Percentiles rank a stretch among this genome's conserved stretches.
Conservation (phyloP, 2,113 vertebrate species). For the Gopherus evgoodei region DNA sequence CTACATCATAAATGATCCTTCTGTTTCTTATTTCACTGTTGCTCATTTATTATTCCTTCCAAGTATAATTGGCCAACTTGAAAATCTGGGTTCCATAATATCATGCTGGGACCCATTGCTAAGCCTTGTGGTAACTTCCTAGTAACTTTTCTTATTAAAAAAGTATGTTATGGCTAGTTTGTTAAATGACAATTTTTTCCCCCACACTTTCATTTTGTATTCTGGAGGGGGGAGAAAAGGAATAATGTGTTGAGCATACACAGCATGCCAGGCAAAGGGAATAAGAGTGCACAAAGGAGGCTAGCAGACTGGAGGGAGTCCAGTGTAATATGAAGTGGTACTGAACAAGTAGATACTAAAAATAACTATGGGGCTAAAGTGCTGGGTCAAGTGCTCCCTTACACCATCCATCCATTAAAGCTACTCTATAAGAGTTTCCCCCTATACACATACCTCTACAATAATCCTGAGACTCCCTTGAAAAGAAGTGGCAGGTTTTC, state of each 20-base stretch:
- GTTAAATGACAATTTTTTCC: not conserved
- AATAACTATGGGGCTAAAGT: fast-evolving
- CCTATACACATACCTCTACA: not conserved
- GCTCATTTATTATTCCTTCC: conserved; percentile 18
- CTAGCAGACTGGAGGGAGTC: fast-evolving
- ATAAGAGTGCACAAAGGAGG: not conserved
- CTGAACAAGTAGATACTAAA: not conserved
- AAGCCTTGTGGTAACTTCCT: not conserved
- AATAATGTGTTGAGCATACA: not conserved
- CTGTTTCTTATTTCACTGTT: not conserved
- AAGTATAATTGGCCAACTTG: not conserved
- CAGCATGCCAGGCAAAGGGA: fast-evolving
- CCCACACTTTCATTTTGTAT: not conserved
- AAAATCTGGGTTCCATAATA: not conserved
- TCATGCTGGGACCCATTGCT: fast-evolving
- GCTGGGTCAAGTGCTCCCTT: not conserved
- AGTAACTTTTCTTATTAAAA: not conserved
- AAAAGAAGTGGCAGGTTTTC: not conserved
- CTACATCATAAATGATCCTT: conserved; percentile 17
- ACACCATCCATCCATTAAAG: not conserved
- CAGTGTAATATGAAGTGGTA: not conserved
- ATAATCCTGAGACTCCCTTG: not conserved
- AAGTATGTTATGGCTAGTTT: not conserved
- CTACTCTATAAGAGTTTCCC: not conserved
- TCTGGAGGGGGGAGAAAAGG: not conserved